Percentiles rank a stretch among this genome's conserved stretches.
These are phyloP conservation scores for Lerema accius DNA, from an alignment of 1,140 invertebrate genomes.

Conservation along the genomic window DNA sequence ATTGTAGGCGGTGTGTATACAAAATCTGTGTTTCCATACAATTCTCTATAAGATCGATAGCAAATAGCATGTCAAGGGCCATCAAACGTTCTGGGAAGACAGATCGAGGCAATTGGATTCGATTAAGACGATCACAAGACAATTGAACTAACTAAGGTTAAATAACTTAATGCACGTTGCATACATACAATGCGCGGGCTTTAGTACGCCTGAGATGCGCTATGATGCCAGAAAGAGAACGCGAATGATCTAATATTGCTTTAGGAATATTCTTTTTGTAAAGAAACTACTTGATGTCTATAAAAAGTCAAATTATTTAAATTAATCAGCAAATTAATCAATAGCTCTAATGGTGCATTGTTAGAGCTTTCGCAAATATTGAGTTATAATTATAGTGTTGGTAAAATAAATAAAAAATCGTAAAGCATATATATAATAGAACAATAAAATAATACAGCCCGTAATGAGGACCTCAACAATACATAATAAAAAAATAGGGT, in stretches of 20 bases:
- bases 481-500: slow-evolving; percentile 42
- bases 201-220: too few species aligned
- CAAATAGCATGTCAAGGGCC: slow-evolving; percentile 42
- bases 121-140: slow-evolving; percentile 56
- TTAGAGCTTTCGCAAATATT: too few species aligned
- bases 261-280: too few species aligned
- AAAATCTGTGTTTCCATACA: slow-evolving; percentile 19
- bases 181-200: not conserved
- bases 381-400: too few species aligned
- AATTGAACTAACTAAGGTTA: slow-evolving; percentile 42
- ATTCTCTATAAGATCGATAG: not conserved
- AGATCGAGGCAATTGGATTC: slow-evolving; percentile 52
- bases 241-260: too few species aligned
- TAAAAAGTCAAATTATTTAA: too few species aligned
- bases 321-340: too few species aligned
- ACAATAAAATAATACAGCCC: slow-evolving; percentile 29
- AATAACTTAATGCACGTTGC: too few species aligned
- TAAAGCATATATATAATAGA: not conserved
- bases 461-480: slow-evolving; percentile 36
- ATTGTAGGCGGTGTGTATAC: not conserved
- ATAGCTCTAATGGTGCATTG: too few species aligned
- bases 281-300: too few species aligned
- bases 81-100: slow-evolving; percentile 49
- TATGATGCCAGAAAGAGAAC: too few species aligned
- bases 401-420: too few species aligned